Evolutionary conservation across 2,888 invertebrate species (phyloP).

Genomic region (Sympetrum striolatum): DNA sequence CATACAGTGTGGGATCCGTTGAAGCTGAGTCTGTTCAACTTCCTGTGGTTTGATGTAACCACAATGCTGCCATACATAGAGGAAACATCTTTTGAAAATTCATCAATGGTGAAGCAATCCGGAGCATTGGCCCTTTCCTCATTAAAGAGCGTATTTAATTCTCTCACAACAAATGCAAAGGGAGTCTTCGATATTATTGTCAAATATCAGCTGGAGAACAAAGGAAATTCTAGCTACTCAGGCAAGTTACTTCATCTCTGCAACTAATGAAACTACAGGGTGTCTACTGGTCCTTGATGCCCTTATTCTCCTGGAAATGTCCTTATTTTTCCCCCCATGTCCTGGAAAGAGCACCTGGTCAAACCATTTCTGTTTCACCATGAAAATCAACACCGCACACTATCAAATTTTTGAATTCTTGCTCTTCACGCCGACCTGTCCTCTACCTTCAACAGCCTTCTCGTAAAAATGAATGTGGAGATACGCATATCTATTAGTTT

Average conservation of each 20-base stretch:
- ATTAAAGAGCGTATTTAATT: slow-evolving; percentile 86
- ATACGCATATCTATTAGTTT: too few relatives aligned
- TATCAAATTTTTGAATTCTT: too few relatives aligned
- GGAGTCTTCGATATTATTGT: slow-evolving; percentile 84
- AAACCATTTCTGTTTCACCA: too few relatives aligned
- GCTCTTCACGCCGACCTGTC: too few relatives aligned
- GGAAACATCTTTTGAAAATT: slow-evolving; percentile 87
- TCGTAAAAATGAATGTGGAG: too few relatives aligned
- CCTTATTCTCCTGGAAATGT: too few relatives aligned
- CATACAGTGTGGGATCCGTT: slow-evolving; percentile 87
- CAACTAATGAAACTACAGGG: background rate
- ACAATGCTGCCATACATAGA: slow-evolving; percentile 82
- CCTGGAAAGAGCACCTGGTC: too few relatives aligned
- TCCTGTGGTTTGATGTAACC: slow-evolving; percentile 90
- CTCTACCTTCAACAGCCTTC: too few relatives aligned
- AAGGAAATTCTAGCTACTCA: slow-evolving; percentile 74
- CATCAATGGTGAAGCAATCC: slow-evolving; percentile 79
- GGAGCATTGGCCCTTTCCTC: slow-evolving; percentile 83
- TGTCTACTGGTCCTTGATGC: slow-evolving; percentile 19
- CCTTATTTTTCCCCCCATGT: too few relatives aligned
- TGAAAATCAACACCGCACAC: too few relatives aligned
- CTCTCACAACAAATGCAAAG: slow-evolving; percentile 87
- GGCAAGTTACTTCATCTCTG: slow-evolving; percentile 62
- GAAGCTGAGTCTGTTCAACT: slow-evolving; percentile 83
- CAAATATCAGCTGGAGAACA: slow-evolving; percentile 80